A percentile compares a stretch with the other conserved stretches of the same genome.
Conservation (phyloP, 1,140 invertebrate genomes). For the Zaprionus davidi region DNA sequence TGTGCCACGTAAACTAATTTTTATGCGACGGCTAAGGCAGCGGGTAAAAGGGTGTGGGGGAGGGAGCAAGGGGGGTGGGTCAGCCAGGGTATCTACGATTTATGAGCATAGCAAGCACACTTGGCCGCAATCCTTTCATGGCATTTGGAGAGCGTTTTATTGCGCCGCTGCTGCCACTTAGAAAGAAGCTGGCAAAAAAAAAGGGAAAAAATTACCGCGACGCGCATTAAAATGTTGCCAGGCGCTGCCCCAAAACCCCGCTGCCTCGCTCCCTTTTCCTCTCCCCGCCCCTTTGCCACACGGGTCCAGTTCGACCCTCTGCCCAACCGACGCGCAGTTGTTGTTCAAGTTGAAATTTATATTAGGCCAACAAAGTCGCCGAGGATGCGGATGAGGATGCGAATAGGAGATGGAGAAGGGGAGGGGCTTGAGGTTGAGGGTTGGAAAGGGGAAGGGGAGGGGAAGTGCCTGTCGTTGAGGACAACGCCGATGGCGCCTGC, state of each 20-base stretch:
- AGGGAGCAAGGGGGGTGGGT: not conserved
- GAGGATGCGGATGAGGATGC: slow-evolving; percentile 10
- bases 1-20: slow-evolving; percentile 79
- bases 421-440: too few species aligned
- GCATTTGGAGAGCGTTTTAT: slow-evolving; percentile 75
- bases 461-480: slow-evolving; percentile 35
- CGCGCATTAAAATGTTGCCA: slow-evolving; percentile 74
- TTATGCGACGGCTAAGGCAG: slow-evolving; percentile 42
- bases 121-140: slow-evolving; percentile 75
- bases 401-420: slow-evolving; percentile 7
- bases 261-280: too few species aligned
- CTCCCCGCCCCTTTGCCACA: not conserved
- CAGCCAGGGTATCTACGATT: slow-evolving; percentile 59
- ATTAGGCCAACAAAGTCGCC: slow-evolving; percentile 79
- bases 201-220: slow-evolving; percentile 52
- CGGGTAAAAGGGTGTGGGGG: not conserved
- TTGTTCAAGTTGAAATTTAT: slow-evolving; percentile 77
- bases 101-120: slow-evolving; percentile 57
- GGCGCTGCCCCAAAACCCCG: slow-evolving; percentile 11
- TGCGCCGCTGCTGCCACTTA: slow-evolving; percentile 69
- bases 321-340: slow-evolving; percentile 39
- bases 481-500: slow-evolving; percentile 67
- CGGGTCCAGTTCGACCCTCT: slow-evolving; percentile 3
- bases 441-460: not conserved
- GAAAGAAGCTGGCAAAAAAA: slow-evolving; percentile 37